phyloP scores from a whole-genome alignment of 1,140 invertebrate genomes.

The Drosophila carrolli region DNA sequence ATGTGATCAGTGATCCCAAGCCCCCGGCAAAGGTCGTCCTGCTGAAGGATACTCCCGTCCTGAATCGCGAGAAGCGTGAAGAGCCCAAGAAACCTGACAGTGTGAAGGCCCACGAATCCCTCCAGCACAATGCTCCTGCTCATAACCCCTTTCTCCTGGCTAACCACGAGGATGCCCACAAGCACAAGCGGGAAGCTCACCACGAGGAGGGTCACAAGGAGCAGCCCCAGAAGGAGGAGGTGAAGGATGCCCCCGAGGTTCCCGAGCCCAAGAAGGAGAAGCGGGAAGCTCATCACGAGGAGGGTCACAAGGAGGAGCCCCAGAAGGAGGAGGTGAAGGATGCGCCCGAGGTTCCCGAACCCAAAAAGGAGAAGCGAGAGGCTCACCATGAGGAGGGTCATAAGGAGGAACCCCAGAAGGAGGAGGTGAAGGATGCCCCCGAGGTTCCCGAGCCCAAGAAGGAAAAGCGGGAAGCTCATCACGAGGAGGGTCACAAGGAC shows the following conservation, averaged over 20 bases:
- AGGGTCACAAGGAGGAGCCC: neutral
- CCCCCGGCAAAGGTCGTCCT: slow-evolving; percentile 39
- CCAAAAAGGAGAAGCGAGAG: slow-evolving; percentile 5
- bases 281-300: slow-evolving; percentile 21
- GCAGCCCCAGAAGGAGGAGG: neutral
- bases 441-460: neutral
- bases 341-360: neutral
- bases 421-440: slow-evolving; percentile 2
- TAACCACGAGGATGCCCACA: slow-evolving; percentile 1
- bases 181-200: slow-evolving; percentile 22
- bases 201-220: slow-evolving; percentile 6
- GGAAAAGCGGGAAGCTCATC: slow-evolving; percentile 16
- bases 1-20: slow-evolving; percentile 53
- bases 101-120: slow-evolving; percentile 8
- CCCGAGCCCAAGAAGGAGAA: neutral
- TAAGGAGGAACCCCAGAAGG: neutral
- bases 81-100: slow-evolving; percentile 40
- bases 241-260: neutral
- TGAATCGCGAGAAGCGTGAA: slow-evolving; percentile 50
- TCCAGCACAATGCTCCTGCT: slow-evolving; percentile 23
- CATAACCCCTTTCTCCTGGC: neutral
- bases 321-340: slow-evolving; percentile 2
- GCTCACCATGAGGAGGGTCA: slow-evolving; percentile 6
- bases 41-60: slow-evolving; percentile 5
- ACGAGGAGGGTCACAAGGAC: slow-evolving; percentile 20